Percentiles rank a stretch among this genome's conserved stretches.
phyloP scores from a whole-genome alignment of 2,113 vertebrate genomes.

The Montifringilla adamsi region DNA sequence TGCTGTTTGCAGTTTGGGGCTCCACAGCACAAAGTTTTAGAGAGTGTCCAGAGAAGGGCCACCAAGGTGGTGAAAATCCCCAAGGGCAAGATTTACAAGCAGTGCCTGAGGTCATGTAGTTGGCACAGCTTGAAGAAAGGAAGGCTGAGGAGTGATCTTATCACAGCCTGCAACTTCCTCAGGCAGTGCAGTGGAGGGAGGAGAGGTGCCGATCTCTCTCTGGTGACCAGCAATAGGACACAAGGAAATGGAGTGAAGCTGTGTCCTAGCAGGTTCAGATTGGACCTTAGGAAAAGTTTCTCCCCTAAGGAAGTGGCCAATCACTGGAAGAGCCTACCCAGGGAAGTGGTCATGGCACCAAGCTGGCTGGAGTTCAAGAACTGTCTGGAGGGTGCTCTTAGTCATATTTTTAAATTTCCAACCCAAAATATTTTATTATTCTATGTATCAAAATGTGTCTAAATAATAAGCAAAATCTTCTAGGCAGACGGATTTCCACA shows the following conservation, averaged over 20 bases:
- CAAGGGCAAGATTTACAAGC: background rate
- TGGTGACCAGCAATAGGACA: background rate
- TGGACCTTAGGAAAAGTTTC: background rate
- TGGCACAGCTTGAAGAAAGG: background rate
- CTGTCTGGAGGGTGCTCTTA: background rate
- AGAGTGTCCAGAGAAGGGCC: background rate
- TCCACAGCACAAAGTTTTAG: background rate
- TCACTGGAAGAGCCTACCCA: background rate
- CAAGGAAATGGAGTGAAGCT: background rate
- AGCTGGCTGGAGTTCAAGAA: background rate
- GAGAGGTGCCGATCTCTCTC: background rate
- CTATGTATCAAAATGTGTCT: background rate
- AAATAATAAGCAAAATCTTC: background rate
- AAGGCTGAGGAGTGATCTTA: background rate
- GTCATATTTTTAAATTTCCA: background rate
- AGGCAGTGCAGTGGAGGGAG: accelerated
- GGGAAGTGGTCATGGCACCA: background rate
- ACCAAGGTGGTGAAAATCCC: background rate
- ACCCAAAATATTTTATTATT: background rate
- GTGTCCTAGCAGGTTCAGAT: accelerated
- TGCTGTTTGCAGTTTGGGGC: background rate
- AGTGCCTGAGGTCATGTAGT: background rate
- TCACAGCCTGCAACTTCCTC: background rate
- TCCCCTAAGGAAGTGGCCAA: background rate
- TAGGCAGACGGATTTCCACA: background rate